A percentile compares a stretch with the other conserved stretches of the same genome.
These are phyloP conservation scores for Laterallus jamaicensis DNA, from an alignment of 2,113 vertebrate genomes.

Conservation along the genomic window DNA sequence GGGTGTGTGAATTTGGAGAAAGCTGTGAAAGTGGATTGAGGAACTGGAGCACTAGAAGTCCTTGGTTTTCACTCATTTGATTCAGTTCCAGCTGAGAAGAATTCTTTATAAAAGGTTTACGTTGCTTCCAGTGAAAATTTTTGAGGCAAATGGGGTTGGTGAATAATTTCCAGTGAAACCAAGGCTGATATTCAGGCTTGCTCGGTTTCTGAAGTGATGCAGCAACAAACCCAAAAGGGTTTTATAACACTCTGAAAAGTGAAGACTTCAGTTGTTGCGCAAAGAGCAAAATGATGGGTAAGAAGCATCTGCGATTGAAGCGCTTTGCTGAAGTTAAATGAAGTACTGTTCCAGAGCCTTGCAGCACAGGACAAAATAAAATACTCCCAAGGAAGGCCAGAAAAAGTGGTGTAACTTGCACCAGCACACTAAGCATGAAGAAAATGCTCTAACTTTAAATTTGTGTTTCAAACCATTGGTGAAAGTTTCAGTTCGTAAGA, in stretches of 20 bases:
- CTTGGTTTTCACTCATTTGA: background rate
- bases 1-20: slow-evolving; percentile 2
- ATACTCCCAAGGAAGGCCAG: background rate
- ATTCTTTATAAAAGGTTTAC: background rate
- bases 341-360: background rate
- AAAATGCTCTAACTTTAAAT: background rate
- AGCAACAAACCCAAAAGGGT: background rate
- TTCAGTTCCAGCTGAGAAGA: background rate
- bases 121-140: slow-evolving; percentile 35
- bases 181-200: background rate
- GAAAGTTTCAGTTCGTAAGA: background rate
- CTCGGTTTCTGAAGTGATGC: background rate
- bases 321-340: background rate
- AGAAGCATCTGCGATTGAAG: background rate
- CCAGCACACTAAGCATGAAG: background rate
- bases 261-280: background rate
- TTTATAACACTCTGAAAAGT: background rate
- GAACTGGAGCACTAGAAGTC: background rate
- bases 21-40: background rate
- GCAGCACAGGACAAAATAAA: background rate
- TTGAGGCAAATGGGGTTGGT: background rate
- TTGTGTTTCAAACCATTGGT: slow-evolving; percentile 24
- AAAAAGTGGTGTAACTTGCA: background rate
- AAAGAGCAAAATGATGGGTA: background rate
- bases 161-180: background rate